Conservation (phyloP, 35 echinoderm and acorn worm genomes). For the Diadema setosum region DNA sequence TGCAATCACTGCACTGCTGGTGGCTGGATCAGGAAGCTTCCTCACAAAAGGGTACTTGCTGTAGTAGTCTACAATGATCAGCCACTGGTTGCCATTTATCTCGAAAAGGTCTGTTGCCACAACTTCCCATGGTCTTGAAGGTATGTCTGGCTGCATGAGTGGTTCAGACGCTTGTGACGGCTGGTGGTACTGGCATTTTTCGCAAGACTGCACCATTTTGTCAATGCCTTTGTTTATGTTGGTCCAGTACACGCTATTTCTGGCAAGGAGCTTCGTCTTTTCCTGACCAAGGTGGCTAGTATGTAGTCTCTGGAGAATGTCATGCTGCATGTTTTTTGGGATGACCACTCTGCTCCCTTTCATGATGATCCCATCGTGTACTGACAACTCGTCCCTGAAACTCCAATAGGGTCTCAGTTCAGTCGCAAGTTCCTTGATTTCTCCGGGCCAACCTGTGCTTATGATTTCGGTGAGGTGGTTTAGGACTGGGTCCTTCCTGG, state of each 20-base stretch:
- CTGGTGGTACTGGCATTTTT: background rate
- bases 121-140: background rate
- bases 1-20: background rate
- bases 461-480: background rate
- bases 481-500: background rate
- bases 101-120: conserved; percentile 4
- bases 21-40: background rate
- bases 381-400: conserved; percentile 33
- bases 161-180: conserved; percentile 5
- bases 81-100: background rate
- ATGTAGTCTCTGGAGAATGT: background rate
- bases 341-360: background rate
- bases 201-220: conserved; percentile 17
- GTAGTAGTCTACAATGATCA: background rate
- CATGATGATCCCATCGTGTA: conserved; percentile 16
- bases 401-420: conserved; percentile 3
- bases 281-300: background rate
- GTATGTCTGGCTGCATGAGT: background rate
- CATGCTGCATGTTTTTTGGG: background rate
- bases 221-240: conserved; percentile 48
- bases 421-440: background rate
- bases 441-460: background rate
- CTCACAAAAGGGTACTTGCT: background rate
- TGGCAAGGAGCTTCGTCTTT: conserved; percentile 2
- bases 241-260: conserved; percentile 20